phyloP scores from a whole-genome alignment of 2,113 vertebrate species.

The Nothobranchius kuhntae region DNA sequence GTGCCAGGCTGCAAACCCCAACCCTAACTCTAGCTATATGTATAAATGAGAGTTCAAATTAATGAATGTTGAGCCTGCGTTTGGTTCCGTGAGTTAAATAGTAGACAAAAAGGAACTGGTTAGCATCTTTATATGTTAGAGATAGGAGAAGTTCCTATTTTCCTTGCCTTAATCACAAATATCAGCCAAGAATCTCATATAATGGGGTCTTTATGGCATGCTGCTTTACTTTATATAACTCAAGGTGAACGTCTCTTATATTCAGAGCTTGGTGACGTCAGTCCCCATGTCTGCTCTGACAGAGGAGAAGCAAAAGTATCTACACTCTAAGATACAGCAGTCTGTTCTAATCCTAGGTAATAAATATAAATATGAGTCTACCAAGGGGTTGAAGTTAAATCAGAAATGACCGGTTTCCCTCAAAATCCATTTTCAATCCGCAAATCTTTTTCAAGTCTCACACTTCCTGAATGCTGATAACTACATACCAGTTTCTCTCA shows the following conservation, averaged over 20 bases:
- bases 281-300: slow-evolving; percentile 22
- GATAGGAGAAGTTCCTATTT: slow-evolving; percentile 12
- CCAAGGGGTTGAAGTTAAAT: slow-evolving; percentile 34
- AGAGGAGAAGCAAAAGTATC: slow-evolving; percentile 40
- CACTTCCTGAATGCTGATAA: slow-evolving; percentile 63
- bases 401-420: slow-evolving; percentile 7
- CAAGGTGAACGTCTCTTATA: slow-evolving; percentile 54
- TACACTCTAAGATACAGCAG: slow-evolving; percentile 49
- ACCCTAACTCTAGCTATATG: slow-evolving; percentile 19
- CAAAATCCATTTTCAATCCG: slow-evolving; percentile 29
- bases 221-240: slow-evolving; percentile 59
- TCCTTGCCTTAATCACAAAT: slow-evolving; percentile 10
- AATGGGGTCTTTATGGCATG: slow-evolving; percentile 41
- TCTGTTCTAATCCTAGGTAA: slow-evolving; percentile 49
- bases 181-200: slow-evolving; percentile 24
- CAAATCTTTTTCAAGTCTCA: slow-evolving; percentile 15
- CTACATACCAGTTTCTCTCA: slow-evolving; percentile 3
- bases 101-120: neutral
- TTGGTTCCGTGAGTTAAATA: slow-evolving; percentile 6
- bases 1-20: slow-evolving; percentile 15
- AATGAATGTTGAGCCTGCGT: neutral
- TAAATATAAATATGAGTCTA: slow-evolving; percentile 49
- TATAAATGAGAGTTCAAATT: neutral
- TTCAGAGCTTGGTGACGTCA: slow-evolving; percentile 49
- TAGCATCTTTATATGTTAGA: slow-evolving; percentile 35